Evolutionary conservation across 2,797 vertebrate genomes (phyloP).

Genomic region (Denticeps clupeoides): DNA sequence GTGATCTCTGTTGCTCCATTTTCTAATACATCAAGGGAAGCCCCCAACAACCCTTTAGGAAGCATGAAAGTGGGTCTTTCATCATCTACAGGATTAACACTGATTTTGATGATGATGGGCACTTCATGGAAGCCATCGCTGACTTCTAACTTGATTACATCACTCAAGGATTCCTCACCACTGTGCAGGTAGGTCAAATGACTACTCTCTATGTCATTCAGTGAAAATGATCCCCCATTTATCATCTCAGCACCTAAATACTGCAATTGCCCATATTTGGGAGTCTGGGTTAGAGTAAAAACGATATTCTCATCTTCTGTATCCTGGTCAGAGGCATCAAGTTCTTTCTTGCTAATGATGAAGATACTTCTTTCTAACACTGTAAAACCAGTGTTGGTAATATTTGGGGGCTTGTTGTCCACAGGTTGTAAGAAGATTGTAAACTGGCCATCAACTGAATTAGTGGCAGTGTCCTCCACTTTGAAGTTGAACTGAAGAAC

Average conservation of each 20-base stretch:
- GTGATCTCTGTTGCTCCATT: slow-evolving; percentile 71
- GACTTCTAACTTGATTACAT: slow-evolving; percentile 65
- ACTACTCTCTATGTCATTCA: slow-evolving; percentile 62
- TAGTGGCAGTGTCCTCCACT: slow-evolving; percentile 72
- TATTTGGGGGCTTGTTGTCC: slow-evolving; percentile 70
- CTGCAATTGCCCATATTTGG: slow-evolving; percentile 56
- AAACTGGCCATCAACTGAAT: slow-evolving; percentile 65
- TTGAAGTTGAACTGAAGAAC: slow-evolving; percentile 73
- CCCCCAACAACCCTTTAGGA: slow-evolving; percentile 50
- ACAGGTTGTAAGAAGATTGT: slow-evolving; percentile 77
- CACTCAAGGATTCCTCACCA: slow-evolving; percentile 59
- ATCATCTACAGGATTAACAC: slow-evolving; percentile 63
- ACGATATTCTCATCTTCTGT: slow-evolving; percentile 66
- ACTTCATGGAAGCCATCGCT: slow-evolving; percentile 71
- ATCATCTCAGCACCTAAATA: slow-evolving; percentile 63
- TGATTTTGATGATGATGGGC: slow-evolving; percentile 62
- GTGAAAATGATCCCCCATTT: slow-evolving; percentile 62
- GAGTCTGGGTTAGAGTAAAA: slow-evolving; percentile 63
- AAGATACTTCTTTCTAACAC: slow-evolving; percentile 60
- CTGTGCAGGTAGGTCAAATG: slow-evolving; percentile 63
- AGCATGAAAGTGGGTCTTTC: slow-evolving; percentile 62
- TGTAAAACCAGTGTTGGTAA: slow-evolving; percentile 72
- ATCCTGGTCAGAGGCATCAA: slow-evolving; percentile 70
- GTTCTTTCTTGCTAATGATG: slow-evolving; percentile 63
- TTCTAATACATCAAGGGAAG: slow-evolving; percentile 70